phyloP scores from a whole-genome alignment of 2,888 invertebrate species.

The Noctua janthe region DNA sequence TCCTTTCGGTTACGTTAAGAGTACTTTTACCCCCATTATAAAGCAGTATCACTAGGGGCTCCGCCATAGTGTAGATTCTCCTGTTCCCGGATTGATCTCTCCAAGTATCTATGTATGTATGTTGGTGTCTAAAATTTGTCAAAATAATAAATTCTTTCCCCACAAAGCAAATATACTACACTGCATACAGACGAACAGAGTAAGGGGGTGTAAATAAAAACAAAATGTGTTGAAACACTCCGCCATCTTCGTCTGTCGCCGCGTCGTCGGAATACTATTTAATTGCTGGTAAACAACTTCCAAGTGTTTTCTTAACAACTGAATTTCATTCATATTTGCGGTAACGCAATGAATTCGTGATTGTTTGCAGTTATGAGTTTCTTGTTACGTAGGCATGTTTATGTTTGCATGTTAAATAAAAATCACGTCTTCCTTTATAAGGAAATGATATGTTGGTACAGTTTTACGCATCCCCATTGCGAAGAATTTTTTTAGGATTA shows the following conservation, averaged over 20 bases:
- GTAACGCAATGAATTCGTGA: slow-evolving; percentile 6
- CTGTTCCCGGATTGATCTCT: too few relatives aligned
- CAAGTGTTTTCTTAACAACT: slow-evolving; percentile 46
- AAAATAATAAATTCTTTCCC: background rate
- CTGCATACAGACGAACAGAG: background rate
- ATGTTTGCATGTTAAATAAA: background rate
- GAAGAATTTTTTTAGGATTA: background rate
- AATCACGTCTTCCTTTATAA: background rate
- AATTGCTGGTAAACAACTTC: slow-evolving; percentile 61
- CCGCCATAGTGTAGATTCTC: too few relatives aligned
- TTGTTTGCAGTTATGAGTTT: background rate
- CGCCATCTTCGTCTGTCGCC: background rate
- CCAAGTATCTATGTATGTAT: background rate
- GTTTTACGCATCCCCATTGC: background rate
- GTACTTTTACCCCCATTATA: too few relatives aligned
- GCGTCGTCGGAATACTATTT: slow-evolving; percentile 29
- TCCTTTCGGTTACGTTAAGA: too few relatives aligned
- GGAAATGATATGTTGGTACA: background rate
- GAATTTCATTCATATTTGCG: slow-evolving; percentile 20
- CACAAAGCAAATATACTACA: background rate
- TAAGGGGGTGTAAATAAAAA: background rate
- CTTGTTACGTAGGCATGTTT: background rate
- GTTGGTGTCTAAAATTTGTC: background rate
- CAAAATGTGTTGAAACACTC: background rate
- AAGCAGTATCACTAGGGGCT: too few relatives aligned